phyloP scores from a whole-genome alignment of 35 echinoderm and acorn worm species.

The Ophioderma brevispina region DNA sequence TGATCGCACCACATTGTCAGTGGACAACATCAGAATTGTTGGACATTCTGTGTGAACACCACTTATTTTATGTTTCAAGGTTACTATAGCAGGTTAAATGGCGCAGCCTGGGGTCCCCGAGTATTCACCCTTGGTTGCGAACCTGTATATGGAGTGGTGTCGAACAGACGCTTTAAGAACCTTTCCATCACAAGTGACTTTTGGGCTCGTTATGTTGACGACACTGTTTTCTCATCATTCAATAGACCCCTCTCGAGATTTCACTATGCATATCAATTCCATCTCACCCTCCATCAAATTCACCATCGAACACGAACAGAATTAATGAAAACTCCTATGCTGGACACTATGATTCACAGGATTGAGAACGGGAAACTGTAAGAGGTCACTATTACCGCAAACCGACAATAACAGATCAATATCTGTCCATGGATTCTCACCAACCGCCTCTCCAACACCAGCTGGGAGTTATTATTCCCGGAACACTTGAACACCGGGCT shows the following conservation, averaged over 20 bases:
- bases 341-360: too few species aligned
- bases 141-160: neutral
- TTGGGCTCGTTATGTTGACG: neutral
- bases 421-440: too few species aligned
- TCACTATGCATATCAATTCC: neutral
- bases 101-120: neutral
- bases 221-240: neutral
- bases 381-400: too few species aligned
- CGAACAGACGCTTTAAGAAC: neutral
- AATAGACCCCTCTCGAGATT: neutral
- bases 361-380: too few species aligned
- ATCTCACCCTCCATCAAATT: neutral
- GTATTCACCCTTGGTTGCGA: neutral
- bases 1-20: neutral
- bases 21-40: neutral
- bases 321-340: neutral
- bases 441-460: too few species aligned
- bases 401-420: too few species aligned
- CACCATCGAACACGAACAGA: neutral
- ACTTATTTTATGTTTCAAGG: conserved; percentile 1
- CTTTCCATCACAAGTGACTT: neutral
- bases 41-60: neutral
- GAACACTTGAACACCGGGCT: too few species aligned
- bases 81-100: neutral
- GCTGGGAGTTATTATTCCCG: too few species aligned